Evolutionary conservation across 2,113 vertebrate species (phyloP), one percentile per base, ranked within the genome.

Genomic region (Hypomesus transpacificus): DNA sequence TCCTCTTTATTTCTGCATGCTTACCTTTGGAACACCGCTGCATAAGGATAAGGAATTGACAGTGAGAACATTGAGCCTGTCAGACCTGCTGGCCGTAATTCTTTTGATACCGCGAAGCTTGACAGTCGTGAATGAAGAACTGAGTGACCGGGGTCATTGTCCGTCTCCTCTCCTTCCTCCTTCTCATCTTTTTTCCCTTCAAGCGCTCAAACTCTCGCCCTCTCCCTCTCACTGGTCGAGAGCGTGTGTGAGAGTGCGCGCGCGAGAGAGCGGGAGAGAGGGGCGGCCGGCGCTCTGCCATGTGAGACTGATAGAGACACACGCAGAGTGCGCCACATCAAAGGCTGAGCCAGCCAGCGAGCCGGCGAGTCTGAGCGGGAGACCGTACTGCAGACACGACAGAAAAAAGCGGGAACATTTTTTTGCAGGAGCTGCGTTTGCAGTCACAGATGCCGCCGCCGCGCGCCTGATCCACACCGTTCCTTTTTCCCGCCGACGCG

Each of bases 101-200:
- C 39, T 46, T 46, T 46, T 46, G 39, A 46, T 46, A 46, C 9
- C 9, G 39, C 13, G 39, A 46, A 16, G 66, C 66, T 66, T 66
- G 66, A 65, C 31, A 59, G 39, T 87, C 85, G 80, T 82, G 56
- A 69, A 75, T 63, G 73, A 73, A 46, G 71, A 63, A 57, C 46
- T 20, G 31, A 39, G n/a, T 21, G 61, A 34, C 67, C 66, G n/a
- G 78, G 74, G 72, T 72, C 73, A 79, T 76, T 69, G 46, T 62
- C 56, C 58, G 26, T 21, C 65, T 64, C 31, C 8, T 39, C 31
- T 1, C n/a, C 62, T 39, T 59, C 53, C n/a, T 56, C 17, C 53
- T 56, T 11, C 14, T 56, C 53, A 70, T 59, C 14, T 61, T 73
- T 58, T 63, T 24, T 56, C 51, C 11, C 73, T 62, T 60, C 73